These are phyloP conservation scores for Dermatophagoides farinae DNA, from an alignment of 1,140 invertebrate species.

Conservation along the genomic window DNA sequence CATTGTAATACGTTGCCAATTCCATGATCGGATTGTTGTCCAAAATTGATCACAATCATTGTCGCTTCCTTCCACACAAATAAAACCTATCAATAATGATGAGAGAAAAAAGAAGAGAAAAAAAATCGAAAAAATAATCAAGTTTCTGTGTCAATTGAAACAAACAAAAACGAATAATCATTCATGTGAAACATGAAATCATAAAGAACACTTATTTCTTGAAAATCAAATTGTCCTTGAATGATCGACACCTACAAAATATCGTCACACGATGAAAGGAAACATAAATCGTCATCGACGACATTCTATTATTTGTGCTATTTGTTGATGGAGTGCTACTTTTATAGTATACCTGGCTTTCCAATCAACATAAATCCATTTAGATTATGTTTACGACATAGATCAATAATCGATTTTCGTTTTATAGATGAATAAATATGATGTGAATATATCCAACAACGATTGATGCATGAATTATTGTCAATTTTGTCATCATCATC, in stretches of 20 bases:
- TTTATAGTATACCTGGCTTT: slow-evolving; percentile 9
- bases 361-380: slow-evolving; percentile 10
- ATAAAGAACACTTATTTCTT: background rate
- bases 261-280: too few relatives aligned
- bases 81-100: slow-evolving; percentile 4
- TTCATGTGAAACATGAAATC: background rate
- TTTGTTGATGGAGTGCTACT: too few relatives aligned
- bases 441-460: slow-evolving; percentile 13
- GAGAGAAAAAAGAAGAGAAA: background rate
- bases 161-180: background rate
- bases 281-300: too few relatives aligned
- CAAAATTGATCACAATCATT: slow-evolving; percentile 4
- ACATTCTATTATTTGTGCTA: too few relatives aligned
- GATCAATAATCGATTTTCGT: slow-evolving; percentile 9
- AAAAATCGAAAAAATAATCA: background rate
- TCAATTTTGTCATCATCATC: background rate
- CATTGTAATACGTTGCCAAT: slow-evolving; percentile 11
- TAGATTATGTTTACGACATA: background rate
- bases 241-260: background rate
- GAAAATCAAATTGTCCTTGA: background rate
- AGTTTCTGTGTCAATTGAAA: background rate
- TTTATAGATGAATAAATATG: slow-evolving; percentile 11
- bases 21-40: background rate
- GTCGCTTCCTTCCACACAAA: slow-evolving; percentile 1
- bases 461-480: background rate